Base-by-base conservation (phyloP, 1,140 invertebrate species). In the Drosophila truncata region DNA sequence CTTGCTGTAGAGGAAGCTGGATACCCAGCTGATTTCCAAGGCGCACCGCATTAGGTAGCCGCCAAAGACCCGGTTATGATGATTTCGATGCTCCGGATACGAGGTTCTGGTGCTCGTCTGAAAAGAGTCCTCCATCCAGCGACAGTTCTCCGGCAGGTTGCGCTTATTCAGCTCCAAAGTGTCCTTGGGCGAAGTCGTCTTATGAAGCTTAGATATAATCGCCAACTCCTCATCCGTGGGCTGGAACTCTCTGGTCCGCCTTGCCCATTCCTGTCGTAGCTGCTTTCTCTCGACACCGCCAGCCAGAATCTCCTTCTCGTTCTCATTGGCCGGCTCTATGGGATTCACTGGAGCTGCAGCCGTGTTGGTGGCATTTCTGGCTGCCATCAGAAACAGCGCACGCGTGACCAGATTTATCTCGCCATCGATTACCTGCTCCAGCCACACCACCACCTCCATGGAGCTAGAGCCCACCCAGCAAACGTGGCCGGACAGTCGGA, bases 31-130 rank as follows among this genome's bases (percentile, higher is more conserved):
- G 25, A 97, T 92, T 93, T 97, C 97, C 50, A 95, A 93, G 3
- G 96, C 96, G 64, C 95, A 94, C 58, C 96, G 93, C 96, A 97
- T 97, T 11, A 97, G 93, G 92, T 95, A 97, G 2, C 97, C 97
- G 64, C 97, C 97, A 93, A 97, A 97, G 41, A 97, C 95, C 82
- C 96, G 96, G 86, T 96, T 96, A 79, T 97, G 96, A 39, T 96
- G 93, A 93, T 97, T 97, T 44, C 96, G 79, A 58, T 92, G 73
- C 52, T 92, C 90, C 0, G 91, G 91, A 31, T 87, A 92, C 0
- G 90, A 91, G 4, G 75, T 52, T 25, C 80, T 78, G 4, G 85
- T 92, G 77, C 74, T 91, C 58, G 77, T 85, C 18, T 90, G 80
- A 46, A 52, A 91, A 2, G 87, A 86, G 33, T 92, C 78, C 18